Conservation (phyloP, 2,113 vertebrate species). For the Paralichthys olivaceus region DNA sequence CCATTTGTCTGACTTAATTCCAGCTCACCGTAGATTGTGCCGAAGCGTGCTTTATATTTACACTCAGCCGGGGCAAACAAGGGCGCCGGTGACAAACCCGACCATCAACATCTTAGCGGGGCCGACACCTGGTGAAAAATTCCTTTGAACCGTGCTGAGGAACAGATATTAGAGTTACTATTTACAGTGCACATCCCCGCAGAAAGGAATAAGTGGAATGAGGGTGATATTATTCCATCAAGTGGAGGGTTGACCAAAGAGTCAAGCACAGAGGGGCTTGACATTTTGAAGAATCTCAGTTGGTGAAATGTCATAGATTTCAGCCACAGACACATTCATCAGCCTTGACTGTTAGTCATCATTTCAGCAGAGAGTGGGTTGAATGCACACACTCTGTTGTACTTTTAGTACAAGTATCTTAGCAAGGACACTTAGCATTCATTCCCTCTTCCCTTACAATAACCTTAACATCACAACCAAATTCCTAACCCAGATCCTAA, state of each 20-base stretch:
- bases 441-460: too few relatives aligned
- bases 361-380: conserved; percentile 28
- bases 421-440: too few relatives aligned
- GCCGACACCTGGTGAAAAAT: conserved; percentile 27
- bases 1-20: conserved; percentile 76
- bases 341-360: conserved; percentile 38
- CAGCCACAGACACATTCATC: conserved; percentile 50
- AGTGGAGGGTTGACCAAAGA: conserved; percentile 41
- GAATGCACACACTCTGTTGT: neutral
- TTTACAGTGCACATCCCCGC: conserved; percentile 44
- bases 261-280: conserved; percentile 58
- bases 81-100: conserved; percentile 54
- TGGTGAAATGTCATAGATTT: conserved; percentile 61
- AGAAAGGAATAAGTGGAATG: conserved; percentile 14
- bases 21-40: conserved; percentile 45
- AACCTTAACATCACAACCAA: neutral
- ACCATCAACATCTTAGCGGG: conserved; percentile 37
- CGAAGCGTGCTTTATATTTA: conserved; percentile 58
- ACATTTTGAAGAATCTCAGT: conserved; percentile 51
- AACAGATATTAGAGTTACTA: conserved; percentile 32
- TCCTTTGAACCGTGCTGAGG: conserved; percentile 32
- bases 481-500: neutral
- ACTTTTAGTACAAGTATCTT: too few relatives aligned
- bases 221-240: conserved; percentile 32
- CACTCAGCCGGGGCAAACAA: conserved; percentile 61